phyloP scores from a whole-genome alignment of 1,140 invertebrate genomes.

The Brachionus angularis region DNA sequence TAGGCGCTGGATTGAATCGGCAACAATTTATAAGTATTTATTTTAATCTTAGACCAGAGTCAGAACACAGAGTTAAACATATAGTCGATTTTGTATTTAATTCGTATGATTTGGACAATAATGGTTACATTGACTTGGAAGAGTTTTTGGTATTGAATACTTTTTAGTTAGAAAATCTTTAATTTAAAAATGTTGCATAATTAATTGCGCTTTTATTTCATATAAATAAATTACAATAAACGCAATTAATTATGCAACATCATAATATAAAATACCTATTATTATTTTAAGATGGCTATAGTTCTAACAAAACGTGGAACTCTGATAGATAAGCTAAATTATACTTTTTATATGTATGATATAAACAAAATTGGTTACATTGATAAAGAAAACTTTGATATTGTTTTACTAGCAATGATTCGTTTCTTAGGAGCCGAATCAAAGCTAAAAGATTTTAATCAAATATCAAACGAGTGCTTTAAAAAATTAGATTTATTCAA shows the following conservation, averaged over 20 bases:
- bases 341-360: neutral
- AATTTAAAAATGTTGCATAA: neutral
- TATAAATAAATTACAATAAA: neutral
- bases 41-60: neutral
- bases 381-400: neutral
- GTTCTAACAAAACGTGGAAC: neutral
- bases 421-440: neutral
- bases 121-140: neutral
- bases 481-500: neutral
- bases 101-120: conserved; percentile 2
- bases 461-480: neutral
- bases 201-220: neutral
- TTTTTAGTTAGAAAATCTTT: no score
- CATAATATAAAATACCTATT: no score
- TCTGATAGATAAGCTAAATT: neutral
- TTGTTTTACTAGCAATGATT: neutral
- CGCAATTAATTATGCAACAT: no score
- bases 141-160: conserved; percentile 12
- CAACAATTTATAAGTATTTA: no score
- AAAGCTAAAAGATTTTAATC: neutral
- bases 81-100: conserved; percentile 16
- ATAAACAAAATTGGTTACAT: neutral
- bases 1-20: no score
- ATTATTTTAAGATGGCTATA: neutral
- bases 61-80: neutral